Base-by-base conservation (phyloP, 2,888 invertebrate genomes). In the Belgica antarctica region DNA sequence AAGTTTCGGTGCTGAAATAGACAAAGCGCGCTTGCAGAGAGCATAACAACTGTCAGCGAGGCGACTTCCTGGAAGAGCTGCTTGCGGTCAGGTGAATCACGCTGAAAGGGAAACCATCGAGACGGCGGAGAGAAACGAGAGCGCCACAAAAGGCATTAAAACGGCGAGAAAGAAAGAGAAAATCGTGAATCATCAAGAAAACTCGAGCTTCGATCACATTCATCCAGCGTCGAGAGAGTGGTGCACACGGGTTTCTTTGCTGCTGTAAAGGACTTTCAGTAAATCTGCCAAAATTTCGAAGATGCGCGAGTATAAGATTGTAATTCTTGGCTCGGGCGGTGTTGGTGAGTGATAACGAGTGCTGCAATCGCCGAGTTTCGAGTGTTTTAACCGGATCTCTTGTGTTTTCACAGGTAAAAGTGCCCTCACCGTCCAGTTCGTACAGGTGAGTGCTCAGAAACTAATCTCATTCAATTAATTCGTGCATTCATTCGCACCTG, bases 291-390 rank as follows among this genome's bases (percentile, higher is more conserved):
- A 70, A 61, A 61, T 70, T 70, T 61, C 70, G 61, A 76, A 74
- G 75, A 99, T 99, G 99, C 92, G 98, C 83, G 99, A 99, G 87
- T 99, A 99, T 86, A 99, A 99, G 87, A 95, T 99, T 83, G 99
- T 99, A 76, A 98, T 99, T 77, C 85, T 99, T 82, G 99, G 99
- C 77, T 96, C 96, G 81, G 99, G 99, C 81, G 99, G 99, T 84
- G 99, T 99, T 78, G 99, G 99, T 78, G 99, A 99, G 85, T 96
- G 96, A 76, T 5, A 52, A 22, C 52, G 3, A 22, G 8, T 5
- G 8, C 34, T 2, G 2, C 52, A 15, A 47, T 8, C 24, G 52
- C 17, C 24, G 52, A 52, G 2, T 4, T 46, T 34, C 34, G 10
- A 8, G 34, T 10, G 10, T n/a, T 34, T 10, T 34, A 34, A 34